A percentile compares a stretch with the other conserved stretches of the same genome.
phyloP scores from a whole-genome alignment of 2,113 vertebrate genomes.

The Ceuthmochares aereus region DNA sequence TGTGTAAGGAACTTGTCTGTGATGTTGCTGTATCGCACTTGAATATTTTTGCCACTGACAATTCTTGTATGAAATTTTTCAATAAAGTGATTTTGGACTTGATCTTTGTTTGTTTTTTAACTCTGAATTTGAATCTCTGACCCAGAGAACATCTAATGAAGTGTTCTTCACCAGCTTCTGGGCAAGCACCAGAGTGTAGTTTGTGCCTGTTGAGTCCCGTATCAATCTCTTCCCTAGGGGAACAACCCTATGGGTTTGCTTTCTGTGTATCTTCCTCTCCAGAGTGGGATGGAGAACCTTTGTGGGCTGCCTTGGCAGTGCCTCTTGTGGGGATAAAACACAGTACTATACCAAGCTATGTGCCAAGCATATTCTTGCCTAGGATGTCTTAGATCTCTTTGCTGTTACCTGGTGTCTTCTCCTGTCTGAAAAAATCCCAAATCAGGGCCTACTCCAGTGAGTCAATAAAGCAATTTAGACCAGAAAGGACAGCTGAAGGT shows the following conservation, averaged over 20 bases:
- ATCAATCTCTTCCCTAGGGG: not conserved
- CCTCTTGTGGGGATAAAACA: not conserved
- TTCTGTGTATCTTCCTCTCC: not conserved
- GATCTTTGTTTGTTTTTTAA: not conserved
- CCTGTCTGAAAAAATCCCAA: not conserved
- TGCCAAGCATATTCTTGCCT: not conserved
- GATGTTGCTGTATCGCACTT: not conserved
- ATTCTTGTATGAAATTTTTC: not conserved
- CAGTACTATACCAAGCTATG: not conserved
- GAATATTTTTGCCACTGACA: not conserved
- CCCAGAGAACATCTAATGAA: not conserved
- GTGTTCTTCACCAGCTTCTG: not conserved
- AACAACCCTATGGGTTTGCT: not conserved
- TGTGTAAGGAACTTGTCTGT: not conserved
- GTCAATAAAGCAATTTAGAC: not conserved
- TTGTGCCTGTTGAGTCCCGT: not conserved
- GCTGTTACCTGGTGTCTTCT: not conserved
- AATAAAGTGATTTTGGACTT: constrained; percentile 49
- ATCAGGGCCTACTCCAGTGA: not conserved
- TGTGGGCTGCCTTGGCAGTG: not conserved
- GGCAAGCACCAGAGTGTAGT: not conserved
- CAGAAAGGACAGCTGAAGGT: not conserved
- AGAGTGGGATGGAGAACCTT: not conserved
- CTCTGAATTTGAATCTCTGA: not conserved
- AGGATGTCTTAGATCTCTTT: not conserved